phyloP scores from a whole-genome alignment of 92 coral and sea anemone species.

The Siderastrea radians region DNA sequence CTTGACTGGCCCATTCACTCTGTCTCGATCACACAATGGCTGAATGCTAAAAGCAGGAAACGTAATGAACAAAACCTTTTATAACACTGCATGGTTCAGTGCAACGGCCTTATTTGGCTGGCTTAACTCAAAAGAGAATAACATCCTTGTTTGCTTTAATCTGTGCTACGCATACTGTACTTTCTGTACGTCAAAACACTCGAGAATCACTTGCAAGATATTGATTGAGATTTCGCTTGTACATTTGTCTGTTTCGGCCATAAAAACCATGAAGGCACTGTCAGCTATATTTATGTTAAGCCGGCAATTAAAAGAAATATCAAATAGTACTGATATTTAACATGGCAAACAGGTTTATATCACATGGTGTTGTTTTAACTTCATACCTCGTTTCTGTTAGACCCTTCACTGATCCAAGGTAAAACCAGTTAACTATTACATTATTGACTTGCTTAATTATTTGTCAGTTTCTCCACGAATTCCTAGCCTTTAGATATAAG shows the following conservation, averaged over 20 bases:
- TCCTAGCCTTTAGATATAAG: too few species aligned
- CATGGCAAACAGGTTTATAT: neutral
- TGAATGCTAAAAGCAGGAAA: constrained; percentile 7
- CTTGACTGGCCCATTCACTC: too few species aligned
- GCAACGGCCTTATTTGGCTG: neutral
- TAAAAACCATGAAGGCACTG: neutral
- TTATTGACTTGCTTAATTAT: too few species aligned
- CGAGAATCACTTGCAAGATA: neutral
- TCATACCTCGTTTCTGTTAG: too few species aligned
- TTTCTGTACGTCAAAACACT: neutral
- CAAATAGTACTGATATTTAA: neutral
- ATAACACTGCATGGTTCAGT: neutral
- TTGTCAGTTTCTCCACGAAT: too few species aligned
- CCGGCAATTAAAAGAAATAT: neutral
- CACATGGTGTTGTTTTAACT: too few species aligned
- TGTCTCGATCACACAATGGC: neutral
- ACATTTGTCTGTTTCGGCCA: neutral
- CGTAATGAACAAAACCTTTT: constrained; percentile 5
- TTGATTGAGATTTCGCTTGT: neutral
- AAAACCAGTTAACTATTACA: too few species aligned
- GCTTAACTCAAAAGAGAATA: neutral
- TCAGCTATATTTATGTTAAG: neutral
- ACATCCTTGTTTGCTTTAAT: neutral
- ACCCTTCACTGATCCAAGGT: too few species aligned
- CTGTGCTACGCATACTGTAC: too few species aligned